Evolutionary conservation across 2,113 vertebrate species (phyloP), one percentile per base, ranked within the genome.

Genomic region (Cnemophilus loriae): DNA sequence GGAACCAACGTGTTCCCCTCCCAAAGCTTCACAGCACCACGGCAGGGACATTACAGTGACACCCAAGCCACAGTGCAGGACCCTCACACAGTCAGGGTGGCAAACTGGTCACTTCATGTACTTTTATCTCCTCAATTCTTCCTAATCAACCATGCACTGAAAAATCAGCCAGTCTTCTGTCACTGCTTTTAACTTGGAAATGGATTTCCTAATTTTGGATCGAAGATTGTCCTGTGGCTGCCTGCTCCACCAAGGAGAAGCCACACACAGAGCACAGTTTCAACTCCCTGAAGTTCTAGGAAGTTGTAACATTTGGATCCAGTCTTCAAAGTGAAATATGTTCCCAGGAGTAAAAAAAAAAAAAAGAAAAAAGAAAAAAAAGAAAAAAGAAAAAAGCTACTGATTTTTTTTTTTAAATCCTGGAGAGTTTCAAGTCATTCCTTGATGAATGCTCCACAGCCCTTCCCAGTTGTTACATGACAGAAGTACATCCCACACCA

Each of bases 1-100:
- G 53, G 33, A 42, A 30, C 8, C 32, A 1, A 23, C 0, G 1
- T 4, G 4, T 1, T 28, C 59, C 59, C 33, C 27, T 64, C 55
- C 79, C 55, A 24, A 8, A 88, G 50, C n/a, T 55, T 63, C 52
- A 5, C 33, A 9, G 2, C 67, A 19, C 9, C 1, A 0, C 1
- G 12, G 50, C 23, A 78, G 35, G 33, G 49, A 73, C 12, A 7
- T 3, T 5, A 4, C 27, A n/a, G 67, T 1, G 26, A 37, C 49
- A 52, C 3, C 42, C 64, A 59, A 10, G 20, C 1, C 32, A 4
- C 50, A 35, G 19, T 9, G 39, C 42, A 47, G 59, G 42, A 39
- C 37, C 33, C 46, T n/a, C 46, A 16, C 12, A 16, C 0, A 21
- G 0, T 1, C 30, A 67, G 46, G 49, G 53, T 30, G 63, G 50